Evolutionary conservation across 1,140 invertebrate genomes (phyloP).

Genomic region (Aplysia californica): DNA sequence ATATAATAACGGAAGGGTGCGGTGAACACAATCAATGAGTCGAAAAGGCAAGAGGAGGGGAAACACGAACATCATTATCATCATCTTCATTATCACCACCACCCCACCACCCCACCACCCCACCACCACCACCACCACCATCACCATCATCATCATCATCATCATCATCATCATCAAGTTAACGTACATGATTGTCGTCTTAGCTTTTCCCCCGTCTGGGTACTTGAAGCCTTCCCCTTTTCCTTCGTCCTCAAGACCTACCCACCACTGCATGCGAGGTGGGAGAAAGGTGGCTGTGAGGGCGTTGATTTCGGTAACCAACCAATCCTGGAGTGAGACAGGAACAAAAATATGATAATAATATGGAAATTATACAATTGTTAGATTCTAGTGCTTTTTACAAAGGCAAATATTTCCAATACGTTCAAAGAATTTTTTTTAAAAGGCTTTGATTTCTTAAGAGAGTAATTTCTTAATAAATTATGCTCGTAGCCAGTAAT

Average conservation of each 20-base stretch:
- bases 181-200: not conserved
- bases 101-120: too few relatives aligned
- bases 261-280: conserved; percentile 1
- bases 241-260: conserved; percentile 5
- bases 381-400: too few relatives aligned
- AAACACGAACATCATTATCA: not conserved
- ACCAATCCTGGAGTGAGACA: not conserved
- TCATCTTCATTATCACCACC: not conserved
- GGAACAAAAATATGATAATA: too few relatives aligned
- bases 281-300: not conserved
- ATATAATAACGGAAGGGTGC: too few relatives aligned
- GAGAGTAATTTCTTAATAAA: not conserved
- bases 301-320: not conserved
- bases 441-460: too few relatives aligned
- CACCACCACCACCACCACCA: too few relatives aligned
- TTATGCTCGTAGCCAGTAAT: not conserved
- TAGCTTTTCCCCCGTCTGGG: not conserved
- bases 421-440: too few relatives aligned
- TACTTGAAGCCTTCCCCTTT: conserved; percentile 2
- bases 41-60: not conserved
- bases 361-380: too few relatives aligned
- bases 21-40: too few relatives aligned
- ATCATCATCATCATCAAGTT: too few relatives aligned
- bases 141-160: too few relatives aligned
- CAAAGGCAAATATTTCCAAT: too few relatives aligned